Evolutionary conservation across 2,797 vertebrate genomes (phyloP).

Genomic region (Gymnothorax javanicus): DNA sequence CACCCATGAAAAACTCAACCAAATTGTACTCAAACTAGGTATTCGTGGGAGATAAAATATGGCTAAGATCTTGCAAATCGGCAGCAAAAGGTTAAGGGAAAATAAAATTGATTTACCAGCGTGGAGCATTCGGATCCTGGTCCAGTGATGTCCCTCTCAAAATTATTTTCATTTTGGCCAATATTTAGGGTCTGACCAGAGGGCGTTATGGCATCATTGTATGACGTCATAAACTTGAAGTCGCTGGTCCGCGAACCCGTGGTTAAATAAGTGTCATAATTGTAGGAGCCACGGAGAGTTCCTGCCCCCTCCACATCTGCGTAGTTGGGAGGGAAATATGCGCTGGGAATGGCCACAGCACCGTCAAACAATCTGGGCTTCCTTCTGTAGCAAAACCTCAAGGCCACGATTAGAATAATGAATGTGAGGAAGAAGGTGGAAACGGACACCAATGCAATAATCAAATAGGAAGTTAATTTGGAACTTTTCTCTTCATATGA

Average conservation of each 20-base stretch:
- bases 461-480: conserved; percentile 14
- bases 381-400: neutral
- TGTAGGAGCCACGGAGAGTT: neutral
- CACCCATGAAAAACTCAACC: too few relatives aligned
- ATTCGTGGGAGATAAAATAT: too few relatives aligned
- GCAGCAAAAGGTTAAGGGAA: too few relatives aligned
- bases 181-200: neutral
- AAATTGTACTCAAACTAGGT: too few relatives aligned
- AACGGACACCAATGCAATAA: neutral
- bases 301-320: conserved; percentile 17
- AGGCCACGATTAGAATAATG: neutral
- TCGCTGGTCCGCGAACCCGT: neutral
- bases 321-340: conserved; percentile 6
- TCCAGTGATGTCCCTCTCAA: neutral
- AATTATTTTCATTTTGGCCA: conserved; percentile 11
- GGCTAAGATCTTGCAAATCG: too few relatives aligned
- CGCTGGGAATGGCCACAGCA: neutral
- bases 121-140: neutral
- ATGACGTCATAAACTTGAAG: neutral
- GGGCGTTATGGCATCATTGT: neutral
- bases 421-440: neutral
- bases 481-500: neutral
- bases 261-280: neutral
- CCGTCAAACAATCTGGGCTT: neutral
- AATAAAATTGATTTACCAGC: neutral